Conservation (phyloP, 2,797 vertebrate species). For the Poeciliopsis turneri region DNA sequence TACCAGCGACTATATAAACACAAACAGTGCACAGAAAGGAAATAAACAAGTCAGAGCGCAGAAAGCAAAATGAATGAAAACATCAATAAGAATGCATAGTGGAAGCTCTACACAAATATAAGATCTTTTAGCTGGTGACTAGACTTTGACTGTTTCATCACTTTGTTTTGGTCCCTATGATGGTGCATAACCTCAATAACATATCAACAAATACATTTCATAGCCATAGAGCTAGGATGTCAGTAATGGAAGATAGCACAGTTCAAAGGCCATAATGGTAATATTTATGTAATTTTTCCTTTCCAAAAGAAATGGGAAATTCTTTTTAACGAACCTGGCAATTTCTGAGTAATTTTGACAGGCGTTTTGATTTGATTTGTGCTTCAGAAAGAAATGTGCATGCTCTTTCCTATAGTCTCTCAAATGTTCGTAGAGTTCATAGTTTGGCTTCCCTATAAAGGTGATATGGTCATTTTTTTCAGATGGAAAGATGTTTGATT, state of each 20-base stretch:
- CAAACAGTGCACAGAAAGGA: background rate
- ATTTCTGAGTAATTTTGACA: background rate
- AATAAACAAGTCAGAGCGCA: background rate
- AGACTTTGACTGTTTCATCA: background rate
- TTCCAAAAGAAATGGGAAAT: background rate
- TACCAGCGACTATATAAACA: slow-evolving; percentile 3
- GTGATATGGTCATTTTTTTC: background rate
- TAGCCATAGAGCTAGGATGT: background rate
- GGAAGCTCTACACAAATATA: background rate
- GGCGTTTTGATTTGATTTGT: background rate
- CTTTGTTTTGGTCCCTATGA: background rate
- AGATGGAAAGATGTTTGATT: background rate
- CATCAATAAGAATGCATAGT: background rate
- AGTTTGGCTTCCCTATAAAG: background rate
- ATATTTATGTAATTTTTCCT: background rate
- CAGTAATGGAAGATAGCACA: background rate
- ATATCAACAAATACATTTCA: background rate
- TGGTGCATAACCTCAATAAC: slow-evolving; percentile 8
- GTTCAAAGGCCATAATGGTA: background rate
- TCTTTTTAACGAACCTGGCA: background rate
- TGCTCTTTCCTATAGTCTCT: background rate
- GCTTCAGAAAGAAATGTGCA: background rate
- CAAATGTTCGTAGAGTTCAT: background rate
- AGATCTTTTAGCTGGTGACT: slow-evolving; percentile 7
- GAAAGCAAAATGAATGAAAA: slow-evolving; percentile 3